Conservation (phyloP, 1,140 invertebrate genomes). For the Heliconius melpomene region DNA sequence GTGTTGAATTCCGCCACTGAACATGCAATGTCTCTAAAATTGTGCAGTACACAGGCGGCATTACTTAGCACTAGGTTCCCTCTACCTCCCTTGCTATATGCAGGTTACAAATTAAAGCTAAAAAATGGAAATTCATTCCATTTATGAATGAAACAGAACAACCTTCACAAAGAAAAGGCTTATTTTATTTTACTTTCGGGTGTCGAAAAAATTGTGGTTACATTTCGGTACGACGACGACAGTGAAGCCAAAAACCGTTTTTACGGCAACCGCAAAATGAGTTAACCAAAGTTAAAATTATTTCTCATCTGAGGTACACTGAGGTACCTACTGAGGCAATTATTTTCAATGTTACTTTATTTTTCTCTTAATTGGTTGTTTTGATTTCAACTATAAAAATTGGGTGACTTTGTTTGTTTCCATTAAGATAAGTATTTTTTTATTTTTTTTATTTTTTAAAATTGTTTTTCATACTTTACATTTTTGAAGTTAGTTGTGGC, state of each 20-base stretch:
- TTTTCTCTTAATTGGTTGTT: background rate
- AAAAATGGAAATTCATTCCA: background rate
- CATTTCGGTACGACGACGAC: background rate
- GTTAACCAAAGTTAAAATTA: constrained; percentile 5
- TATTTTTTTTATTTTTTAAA: background rate
- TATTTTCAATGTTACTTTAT: constrained; percentile 1
- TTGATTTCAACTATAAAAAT: background rate
- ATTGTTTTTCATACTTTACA: too few species aligned
- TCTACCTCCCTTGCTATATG: too few species aligned
- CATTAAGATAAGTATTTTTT: background rate
- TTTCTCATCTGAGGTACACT: background rate
- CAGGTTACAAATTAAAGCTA: too few species aligned
- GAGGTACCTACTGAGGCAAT: background rate
- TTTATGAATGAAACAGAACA: constrained; percentile 1
- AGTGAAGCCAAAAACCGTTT: background rate
- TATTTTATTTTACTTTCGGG: background rate
- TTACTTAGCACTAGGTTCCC: too few species aligned
- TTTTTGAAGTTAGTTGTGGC: too few species aligned
- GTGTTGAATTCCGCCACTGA: too few species aligned
- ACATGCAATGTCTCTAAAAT: too few species aligned
- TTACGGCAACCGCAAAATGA: background rate
- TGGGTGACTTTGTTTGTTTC: background rate
- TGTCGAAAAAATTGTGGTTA: constrained; percentile 5
- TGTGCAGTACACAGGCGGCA: too few species aligned
- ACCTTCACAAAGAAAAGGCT: background rate